phyloP scores from a whole-genome alignment of 2,113 vertebrate genomes.

The Tretioscincus oriximinensis region DNA sequence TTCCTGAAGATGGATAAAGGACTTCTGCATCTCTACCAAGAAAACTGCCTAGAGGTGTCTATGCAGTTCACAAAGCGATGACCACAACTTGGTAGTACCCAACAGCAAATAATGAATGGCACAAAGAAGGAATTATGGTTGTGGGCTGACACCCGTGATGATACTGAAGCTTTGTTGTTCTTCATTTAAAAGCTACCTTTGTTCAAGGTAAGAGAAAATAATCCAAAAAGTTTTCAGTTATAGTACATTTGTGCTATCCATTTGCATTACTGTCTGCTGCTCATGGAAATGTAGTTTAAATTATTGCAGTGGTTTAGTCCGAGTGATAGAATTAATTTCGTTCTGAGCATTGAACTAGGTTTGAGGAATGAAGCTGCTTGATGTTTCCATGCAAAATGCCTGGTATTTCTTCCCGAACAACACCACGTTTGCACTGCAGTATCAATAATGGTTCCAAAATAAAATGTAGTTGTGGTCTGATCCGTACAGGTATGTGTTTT shows the following conservation, averaged over 20 bases:
- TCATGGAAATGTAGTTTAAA: constrained; percentile 46
- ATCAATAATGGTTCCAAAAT: no score
- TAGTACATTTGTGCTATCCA: constrained; percentile 49
- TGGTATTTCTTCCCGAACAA: not conserved
- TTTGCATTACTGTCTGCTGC: constrained; percentile 37
- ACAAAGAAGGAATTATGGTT: not conserved
- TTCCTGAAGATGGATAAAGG: no score
- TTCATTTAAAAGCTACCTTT: constrained; percentile 56
- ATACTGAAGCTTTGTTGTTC: constrained; percentile 29
- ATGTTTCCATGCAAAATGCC: not conserved
- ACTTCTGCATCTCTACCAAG: no score
- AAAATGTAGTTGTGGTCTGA: no score
- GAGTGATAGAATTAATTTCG: constrained; percentile 33
- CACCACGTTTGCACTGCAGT: not conserved
- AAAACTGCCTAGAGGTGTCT: no score
- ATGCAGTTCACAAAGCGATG: no score
- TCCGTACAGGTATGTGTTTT: no score
- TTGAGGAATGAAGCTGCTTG: not conserved
- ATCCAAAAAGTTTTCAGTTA: constrained; percentile 42
- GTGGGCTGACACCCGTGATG: constrained; percentile 44
- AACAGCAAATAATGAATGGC: constrained; percentile 35
- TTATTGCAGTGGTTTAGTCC: constrained; percentile 46
- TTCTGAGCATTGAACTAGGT: constrained; percentile 26
- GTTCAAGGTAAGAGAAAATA: not conserved
- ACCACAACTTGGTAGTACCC: no score